phyloP scores from a whole-genome alignment of 1,140 invertebrate species.

The Stenopsyche tienmushanensis region DNA sequence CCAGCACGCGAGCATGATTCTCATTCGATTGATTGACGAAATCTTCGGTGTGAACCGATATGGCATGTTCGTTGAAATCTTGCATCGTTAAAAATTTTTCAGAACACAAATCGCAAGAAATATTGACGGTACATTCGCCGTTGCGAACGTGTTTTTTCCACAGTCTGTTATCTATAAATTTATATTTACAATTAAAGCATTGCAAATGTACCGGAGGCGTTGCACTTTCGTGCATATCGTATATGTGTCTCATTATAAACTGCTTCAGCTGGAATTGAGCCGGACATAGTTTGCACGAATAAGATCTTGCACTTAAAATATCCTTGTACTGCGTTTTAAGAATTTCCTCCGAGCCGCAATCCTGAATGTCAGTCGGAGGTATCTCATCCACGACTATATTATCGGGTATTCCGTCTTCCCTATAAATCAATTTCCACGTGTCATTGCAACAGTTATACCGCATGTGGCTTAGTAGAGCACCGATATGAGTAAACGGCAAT shows the following conservation, averaged over 20 bases:
- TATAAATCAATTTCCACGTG: conserved; percentile 55
- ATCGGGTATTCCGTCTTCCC: conserved; percentile 54
- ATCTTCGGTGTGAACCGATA: conserved; percentile 50
- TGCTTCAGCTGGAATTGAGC: conserved; percentile 56
- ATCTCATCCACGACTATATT: conserved; percentile 51
- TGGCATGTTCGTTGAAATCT: conserved; percentile 55
- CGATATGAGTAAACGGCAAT: conserved; percentile 56
- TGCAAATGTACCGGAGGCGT: conserved; percentile 48
- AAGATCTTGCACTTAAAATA: conserved; percentile 54
- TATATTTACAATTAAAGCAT: conserved; percentile 52
- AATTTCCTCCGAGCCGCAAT: conserved; percentile 7
- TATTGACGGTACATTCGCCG: conserved; percentile 53
- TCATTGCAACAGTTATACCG: conserved; percentile 53
- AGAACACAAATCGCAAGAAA: conserved; percentile 55
- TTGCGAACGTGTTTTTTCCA: conserved; percentile 55
- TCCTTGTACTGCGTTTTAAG: conserved; percentile 53
- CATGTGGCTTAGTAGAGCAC: conserved; percentile 55
- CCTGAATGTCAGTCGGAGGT: conserved; percentile 40
- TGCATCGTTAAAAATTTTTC: conserved; percentile 53
- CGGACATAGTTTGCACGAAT: conserved; percentile 54
- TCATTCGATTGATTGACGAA: conserved; percentile 46
- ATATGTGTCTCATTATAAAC: conserved; percentile 55
- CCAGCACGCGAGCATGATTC: conserved; percentile 49
- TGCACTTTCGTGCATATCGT: conserved; percentile 55
- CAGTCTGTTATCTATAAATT: conserved; percentile 51